phyloP scores from a whole-genome alignment of 1,140 invertebrate species.

The Sinella curviseta region DNA sequence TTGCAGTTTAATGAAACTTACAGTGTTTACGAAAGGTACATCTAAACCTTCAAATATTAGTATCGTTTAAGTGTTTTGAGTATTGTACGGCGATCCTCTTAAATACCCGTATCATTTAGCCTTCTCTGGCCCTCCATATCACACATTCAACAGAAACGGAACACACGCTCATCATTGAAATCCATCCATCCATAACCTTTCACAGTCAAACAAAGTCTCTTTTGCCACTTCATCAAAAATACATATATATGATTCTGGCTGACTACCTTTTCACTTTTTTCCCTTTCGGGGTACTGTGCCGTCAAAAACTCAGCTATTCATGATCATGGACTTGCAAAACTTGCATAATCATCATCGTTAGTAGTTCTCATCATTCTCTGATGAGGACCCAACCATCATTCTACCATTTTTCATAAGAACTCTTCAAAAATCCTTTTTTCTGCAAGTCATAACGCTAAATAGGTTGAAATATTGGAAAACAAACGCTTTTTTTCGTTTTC shows the following conservation, averaged over 20 bases:
- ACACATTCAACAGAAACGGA: not conserved
- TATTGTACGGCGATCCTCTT: not conserved
- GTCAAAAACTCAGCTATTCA: not conserved
- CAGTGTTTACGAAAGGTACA: no score
- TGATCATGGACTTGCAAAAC: conserved; percentile 21
- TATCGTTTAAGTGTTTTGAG: not conserved
- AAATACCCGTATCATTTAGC: not conserved
- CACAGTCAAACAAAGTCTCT: conserved; percentile 13
- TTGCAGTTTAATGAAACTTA: no score
- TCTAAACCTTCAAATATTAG: no score
- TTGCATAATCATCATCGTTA: conserved; percentile 23
- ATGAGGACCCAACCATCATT: not conserved
- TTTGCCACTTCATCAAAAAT: not conserved
- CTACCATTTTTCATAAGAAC: not conserved
- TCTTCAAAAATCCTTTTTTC: conserved; percentile 15
- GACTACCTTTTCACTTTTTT: conserved; percentile 11
- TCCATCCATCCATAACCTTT: conserved; percentile 23
- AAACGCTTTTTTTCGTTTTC: not conserved
- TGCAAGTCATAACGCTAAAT: conserved; percentile 22
- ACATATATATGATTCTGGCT: not conserved
- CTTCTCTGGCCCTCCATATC: not conserved
- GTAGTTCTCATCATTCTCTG: not conserved
- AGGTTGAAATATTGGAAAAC: not conserved
- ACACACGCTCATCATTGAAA: not conserved
- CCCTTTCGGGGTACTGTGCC: not conserved